These are phyloP conservation scores for Oryzias curvinotus DNA, from an alignment of 2,113 vertebrate species.

Conservation along the genomic window DNA sequence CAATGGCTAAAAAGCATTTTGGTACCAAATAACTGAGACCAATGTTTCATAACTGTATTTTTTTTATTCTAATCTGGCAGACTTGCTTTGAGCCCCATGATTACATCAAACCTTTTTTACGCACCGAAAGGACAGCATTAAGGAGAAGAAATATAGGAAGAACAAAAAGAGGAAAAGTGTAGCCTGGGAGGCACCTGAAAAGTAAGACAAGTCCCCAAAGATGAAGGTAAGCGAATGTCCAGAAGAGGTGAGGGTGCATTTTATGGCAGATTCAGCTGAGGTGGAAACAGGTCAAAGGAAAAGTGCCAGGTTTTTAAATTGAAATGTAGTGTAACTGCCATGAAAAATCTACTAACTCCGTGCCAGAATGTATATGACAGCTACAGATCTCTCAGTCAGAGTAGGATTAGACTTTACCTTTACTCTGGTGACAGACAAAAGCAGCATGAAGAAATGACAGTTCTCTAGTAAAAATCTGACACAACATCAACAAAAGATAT, in stretches of 20 bases:
- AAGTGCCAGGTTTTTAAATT: slow-evolving; percentile 19
- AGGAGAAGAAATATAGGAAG: slow-evolving; percentile 14
- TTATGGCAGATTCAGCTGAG: slow-evolving; percentile 44
- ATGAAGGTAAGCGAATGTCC: slow-evolving; percentile 15
- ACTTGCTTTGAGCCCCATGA: slow-evolving; percentile 47
- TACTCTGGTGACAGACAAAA: not conserved
- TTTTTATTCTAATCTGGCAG: slow-evolving; percentile 16
- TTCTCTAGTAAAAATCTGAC: too few species aligned
- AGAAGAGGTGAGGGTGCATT: slow-evolving; percentile 22
- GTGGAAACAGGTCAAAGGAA: slow-evolving; percentile 51
- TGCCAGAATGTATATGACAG: slow-evolving; percentile 8
- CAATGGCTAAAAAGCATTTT: too few species aligned
- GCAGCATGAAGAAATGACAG: too few species aligned
- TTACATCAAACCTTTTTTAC: slow-evolving; percentile 67
- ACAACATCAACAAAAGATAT: too few species aligned
- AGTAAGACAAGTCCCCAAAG: slow-evolving; percentile 38
- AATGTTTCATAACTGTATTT: not conserved
- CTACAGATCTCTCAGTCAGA: slow-evolving; percentile 22
- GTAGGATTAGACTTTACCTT: slow-evolving; percentile 6
- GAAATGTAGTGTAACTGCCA: slow-evolving; percentile 1
- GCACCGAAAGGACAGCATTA: slow-evolving; percentile 36
- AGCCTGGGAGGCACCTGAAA: slow-evolving; percentile 27
- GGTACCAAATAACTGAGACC: not conserved
- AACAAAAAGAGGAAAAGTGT: slow-evolving; percentile 4
- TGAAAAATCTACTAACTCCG: slow-evolving; percentile 10